These are phyloP conservation scores for Canis aureus DNA, from an alignment of 2,113 vertebrate species.

Conservation along the genomic window DNA sequence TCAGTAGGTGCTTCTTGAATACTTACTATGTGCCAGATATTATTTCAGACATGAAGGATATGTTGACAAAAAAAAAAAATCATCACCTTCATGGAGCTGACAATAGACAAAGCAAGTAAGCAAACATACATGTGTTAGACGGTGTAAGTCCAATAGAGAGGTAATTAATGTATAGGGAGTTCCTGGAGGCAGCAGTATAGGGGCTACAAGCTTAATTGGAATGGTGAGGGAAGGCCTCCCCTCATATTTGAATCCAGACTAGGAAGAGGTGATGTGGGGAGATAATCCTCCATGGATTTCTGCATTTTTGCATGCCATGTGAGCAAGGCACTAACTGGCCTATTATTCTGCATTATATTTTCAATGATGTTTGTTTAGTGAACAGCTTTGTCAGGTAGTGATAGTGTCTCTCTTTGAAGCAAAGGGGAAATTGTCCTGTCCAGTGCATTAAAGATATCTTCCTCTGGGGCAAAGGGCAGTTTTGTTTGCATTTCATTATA, in stretches of 20 bases:
- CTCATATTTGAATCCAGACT: background rate
- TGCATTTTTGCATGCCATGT: background rate
- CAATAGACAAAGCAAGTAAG: background rate
- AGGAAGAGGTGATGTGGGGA: background rate
- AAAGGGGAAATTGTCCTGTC: conserved; percentile 9
- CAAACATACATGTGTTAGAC: background rate
- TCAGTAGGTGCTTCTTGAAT: background rate
- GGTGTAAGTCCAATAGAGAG: background rate
- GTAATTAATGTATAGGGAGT: background rate
- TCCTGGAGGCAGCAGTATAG: background rate
- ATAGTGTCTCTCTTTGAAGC: conserved; percentile 15
- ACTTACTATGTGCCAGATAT: background rate
- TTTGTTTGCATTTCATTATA: conserved; percentile 50
- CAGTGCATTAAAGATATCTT: conserved; percentile 17
- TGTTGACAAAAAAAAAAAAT: background rate
- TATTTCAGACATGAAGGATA: background rate
- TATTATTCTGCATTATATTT: background rate
- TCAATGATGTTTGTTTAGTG: conserved; percentile 12
- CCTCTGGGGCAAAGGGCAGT: background rate
- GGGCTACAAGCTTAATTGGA: background rate
- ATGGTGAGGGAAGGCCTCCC: background rate
- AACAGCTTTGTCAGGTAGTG: background rate
- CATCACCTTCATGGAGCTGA: background rate
- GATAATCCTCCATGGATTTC: background rate
- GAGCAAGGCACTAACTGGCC: background rate